Evolutionary conservation across 2,888 invertebrate species (phyloP).

Genomic region (Rotaria sp.): DNA sequence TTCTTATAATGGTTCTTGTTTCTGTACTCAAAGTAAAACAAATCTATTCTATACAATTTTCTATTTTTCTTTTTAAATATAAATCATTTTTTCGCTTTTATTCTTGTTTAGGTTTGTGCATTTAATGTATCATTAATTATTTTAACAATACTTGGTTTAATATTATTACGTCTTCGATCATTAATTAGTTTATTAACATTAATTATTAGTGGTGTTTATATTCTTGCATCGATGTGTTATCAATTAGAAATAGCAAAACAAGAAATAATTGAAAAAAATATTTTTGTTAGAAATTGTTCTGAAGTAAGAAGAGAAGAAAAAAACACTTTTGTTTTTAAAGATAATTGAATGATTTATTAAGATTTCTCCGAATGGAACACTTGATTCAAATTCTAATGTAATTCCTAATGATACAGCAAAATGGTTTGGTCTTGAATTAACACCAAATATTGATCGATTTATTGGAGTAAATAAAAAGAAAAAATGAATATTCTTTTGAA

Average conservation of each 20-base stretch:
- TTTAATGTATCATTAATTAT: constrained; percentile 16
- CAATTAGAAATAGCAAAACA: constrained; percentile 20
- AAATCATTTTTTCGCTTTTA: no score
- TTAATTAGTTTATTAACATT: neutral
- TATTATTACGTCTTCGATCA: neutral
- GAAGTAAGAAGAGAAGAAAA: constrained; percentile 34
- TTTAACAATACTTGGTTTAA: neutral
- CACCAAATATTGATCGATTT: neutral
- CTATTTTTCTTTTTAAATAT: no score
- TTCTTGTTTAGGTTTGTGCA: neutral
- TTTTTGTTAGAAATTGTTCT: constrained; percentile 5
- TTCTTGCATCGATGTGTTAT: constrained; percentile 24
- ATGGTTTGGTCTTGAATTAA: constrained; percentile 27
- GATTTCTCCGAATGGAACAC: neutral
- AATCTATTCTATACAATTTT: no score
- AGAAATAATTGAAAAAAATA: neutral
- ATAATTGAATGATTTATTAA: neutral
- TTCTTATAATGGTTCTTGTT: constrained; percentile 50
- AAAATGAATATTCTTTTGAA: neutral
- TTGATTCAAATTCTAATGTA: neutral
- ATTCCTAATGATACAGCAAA: constrained; percentile 8
- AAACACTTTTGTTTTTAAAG: neutral
- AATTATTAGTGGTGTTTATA: neutral
- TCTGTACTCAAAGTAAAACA: constrained; percentile 45
- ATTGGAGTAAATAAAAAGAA: neutral